phyloP scores from a whole-genome alignment of 2,113 vertebrate genomes.

The Caloenas nicobarica region DNA sequence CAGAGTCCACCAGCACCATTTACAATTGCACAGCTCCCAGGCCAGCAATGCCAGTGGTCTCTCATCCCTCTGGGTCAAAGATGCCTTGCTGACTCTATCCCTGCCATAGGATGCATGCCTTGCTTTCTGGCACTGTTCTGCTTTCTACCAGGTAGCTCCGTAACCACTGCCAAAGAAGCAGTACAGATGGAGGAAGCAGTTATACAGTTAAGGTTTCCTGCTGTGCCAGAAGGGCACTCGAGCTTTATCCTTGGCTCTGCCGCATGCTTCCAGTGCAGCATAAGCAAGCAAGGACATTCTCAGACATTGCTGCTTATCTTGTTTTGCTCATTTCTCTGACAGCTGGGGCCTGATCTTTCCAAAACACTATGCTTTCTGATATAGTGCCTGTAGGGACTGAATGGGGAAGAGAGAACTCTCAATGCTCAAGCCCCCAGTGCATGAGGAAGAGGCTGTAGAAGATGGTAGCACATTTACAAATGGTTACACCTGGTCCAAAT shows the following conservation, averaged over 20 bases:
- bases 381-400: not conserved
- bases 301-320: not conserved
- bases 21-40: not conserved
- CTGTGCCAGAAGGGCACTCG: not conserved
- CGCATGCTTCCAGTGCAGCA: not conserved
- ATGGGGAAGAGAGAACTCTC: not conserved
- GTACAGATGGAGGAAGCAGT: fast-evolving
- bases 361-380: not conserved
- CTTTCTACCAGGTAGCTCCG: not conserved
- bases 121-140: not conserved
- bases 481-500: not conserved
- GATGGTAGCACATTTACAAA: not conserved
- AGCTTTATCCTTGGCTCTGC: not conserved
- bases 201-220: not conserved
- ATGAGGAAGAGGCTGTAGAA: not conserved
- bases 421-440: not conserved
- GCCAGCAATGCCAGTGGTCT: not conserved
- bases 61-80: not conserved
- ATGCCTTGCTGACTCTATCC: not conserved
- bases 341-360: conserved; percentile 2
- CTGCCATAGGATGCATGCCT: not conserved
- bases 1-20: not conserved
- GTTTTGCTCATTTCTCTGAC: conserved; percentile 40
- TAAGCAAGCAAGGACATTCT: not conserved
- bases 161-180: fast-evolving